These are phyloP conservation scores for Patella vulgata DNA, from an alignment of 1,140 invertebrate genomes.

Conservation along the genomic window DNA sequence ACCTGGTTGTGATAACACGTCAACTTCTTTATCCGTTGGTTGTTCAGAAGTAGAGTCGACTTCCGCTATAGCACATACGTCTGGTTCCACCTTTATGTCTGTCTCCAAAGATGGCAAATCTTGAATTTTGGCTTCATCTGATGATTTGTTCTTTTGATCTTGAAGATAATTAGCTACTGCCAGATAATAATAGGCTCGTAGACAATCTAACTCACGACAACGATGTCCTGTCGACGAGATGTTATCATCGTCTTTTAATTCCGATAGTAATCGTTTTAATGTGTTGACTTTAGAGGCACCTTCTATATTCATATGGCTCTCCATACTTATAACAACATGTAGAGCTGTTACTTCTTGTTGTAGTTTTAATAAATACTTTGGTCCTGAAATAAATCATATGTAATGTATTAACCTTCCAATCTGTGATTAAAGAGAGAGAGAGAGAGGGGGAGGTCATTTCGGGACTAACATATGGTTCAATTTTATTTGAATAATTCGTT, in stretches of 20 bases:
- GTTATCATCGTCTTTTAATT: slow-evolving; percentile 52
- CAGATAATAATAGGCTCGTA: slow-evolving; percentile 57
- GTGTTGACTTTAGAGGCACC: slow-evolving; percentile 39
- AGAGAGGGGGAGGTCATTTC: no score
- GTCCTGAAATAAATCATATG: slow-evolving; percentile 43
- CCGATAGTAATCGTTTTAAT: slow-evolving; percentile 53
- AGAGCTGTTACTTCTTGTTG: slow-evolving; percentile 58
- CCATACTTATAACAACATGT: slow-evolving; percentile 57
- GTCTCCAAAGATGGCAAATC: slow-evolving; percentile 97
- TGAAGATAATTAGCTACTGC: slow-evolving; percentile 45
- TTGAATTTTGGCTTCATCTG: slow-evolving; percentile 69
- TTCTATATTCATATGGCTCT: slow-evolving; percentile 47
- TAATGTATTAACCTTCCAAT: no score
- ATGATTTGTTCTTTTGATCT: slow-evolving; percentile 8
- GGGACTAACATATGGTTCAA: no score
- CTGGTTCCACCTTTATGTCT: slow-evolving; percentile 11
- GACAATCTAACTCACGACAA: slow-evolving; percentile 57
- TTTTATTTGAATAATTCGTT: no score
- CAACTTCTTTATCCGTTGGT: slow-evolving; percentile 1
- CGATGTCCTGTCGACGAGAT: slow-evolving; percentile 45
- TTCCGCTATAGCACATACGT: background rate
- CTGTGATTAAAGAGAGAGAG: no score
- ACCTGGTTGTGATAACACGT: slow-evolving; percentile 81
- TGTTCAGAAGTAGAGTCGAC: slow-evolving; percentile 19
- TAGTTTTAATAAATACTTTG: slow-evolving; percentile 59